A percentile compares a stretch with the other conserved stretches of the same genome.
These are phyloP conservation scores for Ceratina australensis DNA, from an alignment of 1,140 invertebrate genomes.

Conservation along the genomic window DNA sequence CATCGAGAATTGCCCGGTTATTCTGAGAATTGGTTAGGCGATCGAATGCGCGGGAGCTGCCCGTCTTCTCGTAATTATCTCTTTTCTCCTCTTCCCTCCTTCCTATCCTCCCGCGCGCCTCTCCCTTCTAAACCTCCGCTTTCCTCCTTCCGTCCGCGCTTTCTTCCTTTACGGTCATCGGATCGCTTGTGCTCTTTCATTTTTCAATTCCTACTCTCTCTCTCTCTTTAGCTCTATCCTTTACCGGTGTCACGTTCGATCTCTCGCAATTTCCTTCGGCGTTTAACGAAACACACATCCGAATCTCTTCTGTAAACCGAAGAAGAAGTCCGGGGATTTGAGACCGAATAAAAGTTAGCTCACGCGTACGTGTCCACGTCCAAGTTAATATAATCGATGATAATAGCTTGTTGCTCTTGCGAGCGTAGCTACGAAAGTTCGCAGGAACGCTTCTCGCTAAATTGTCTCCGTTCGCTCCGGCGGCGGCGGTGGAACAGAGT, in stretches of 20 bases:
- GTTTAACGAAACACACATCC: constrained; percentile 23
- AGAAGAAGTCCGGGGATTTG: background rate
- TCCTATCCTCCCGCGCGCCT: constrained; percentile 39
- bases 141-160: background rate
- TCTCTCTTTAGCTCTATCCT: background rate
- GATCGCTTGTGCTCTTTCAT: constrained; percentile 3
- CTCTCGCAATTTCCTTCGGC: constrained; percentile 22
- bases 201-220: constrained; percentile 19
- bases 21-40: constrained; percentile 76
- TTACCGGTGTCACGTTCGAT: constrained; percentile 35
- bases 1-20: constrained; percentile 73
- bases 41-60: constrained; percentile 76
- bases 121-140: constrained; percentile 1
- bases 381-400: constrained; percentile 16
- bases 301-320: background rate
- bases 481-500: background rate
- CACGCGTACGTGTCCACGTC: background rate
- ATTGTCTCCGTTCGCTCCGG: background rate
- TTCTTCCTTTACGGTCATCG: background rate
- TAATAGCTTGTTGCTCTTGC: constrained; percentile 3
- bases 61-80: constrained; percentile 77
- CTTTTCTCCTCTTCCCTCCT: constrained; percentile 67
- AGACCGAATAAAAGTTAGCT: background rate
- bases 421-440: background rate
- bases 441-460: constrained; percentile 1